A percentile compares a stretch with the other conserved stretches of the same genome.
These are phyloP conservation scores for Temnothorax curvispinosus DNA, from an alignment of 1,140 invertebrate species.

Conservation along the genomic window DNA sequence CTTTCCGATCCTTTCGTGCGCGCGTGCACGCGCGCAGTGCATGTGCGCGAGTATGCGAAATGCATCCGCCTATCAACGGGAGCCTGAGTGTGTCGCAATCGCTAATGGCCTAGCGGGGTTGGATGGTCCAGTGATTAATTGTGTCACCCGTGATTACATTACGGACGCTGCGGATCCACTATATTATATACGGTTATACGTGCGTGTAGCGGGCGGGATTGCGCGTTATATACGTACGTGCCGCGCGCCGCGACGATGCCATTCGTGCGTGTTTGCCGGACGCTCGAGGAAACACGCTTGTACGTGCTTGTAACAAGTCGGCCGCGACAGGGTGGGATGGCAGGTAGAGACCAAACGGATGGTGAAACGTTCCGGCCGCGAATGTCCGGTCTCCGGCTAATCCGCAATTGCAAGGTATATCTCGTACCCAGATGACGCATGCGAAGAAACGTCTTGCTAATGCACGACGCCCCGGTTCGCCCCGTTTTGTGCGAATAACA, in stretches of 20 bases:
- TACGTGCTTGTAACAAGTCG: constrained; percentile 56
- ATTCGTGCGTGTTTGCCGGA: constrained; percentile 61
- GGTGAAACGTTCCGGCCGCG: neutral
- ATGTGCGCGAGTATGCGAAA: constrained; percentile 43
- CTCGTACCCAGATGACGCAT: constrained; percentile 32
- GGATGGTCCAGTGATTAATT: constrained; percentile 81
- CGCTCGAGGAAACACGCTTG: constrained; percentile 34
- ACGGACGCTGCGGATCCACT: constrained; percentile 68
- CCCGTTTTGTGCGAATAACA: neutral
- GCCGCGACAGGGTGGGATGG: neutral
- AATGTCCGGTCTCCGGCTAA: constrained; percentile 20
- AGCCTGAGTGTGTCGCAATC: constrained; percentile 70
- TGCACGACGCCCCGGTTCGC: neutral
- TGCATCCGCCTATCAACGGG: constrained; percentile 57
- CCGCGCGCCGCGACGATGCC: constrained; percentile 33
- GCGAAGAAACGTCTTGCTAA: constrained; percentile 43
- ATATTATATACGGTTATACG: constrained; percentile 73
- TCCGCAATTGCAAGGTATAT: constrained; percentile 24
- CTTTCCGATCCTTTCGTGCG: constrained; percentile 47
- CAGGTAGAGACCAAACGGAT: neutral
- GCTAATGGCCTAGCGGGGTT: constrained; percentile 72
- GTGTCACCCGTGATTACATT: constrained; percentile 81
- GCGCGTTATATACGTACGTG: constrained; percentile 55
- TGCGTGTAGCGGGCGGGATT: constrained; percentile 64
- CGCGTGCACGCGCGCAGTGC: constrained; percentile 36